phyloP scores from a whole-genome alignment of 2,797 vertebrate species.

The Cottoperca gobio region DNA sequence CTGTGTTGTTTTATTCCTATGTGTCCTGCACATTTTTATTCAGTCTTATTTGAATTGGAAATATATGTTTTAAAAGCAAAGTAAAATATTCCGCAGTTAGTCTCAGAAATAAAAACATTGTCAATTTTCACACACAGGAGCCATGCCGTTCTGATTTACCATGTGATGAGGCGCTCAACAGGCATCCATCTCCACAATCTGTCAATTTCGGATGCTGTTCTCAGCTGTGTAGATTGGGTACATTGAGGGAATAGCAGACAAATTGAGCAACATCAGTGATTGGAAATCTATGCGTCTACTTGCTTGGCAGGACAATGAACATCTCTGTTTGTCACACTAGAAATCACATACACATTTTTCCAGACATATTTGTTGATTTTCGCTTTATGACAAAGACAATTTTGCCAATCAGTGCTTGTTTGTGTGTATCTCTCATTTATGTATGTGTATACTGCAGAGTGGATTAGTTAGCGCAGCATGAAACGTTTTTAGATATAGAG shows the following conservation, averaged over 20 bases:
- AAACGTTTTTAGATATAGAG: slow-evolving; percentile 46
- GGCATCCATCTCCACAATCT: slow-evolving; percentile 47
- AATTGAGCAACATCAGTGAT: slow-evolving; percentile 70
- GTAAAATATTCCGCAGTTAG: neutral
- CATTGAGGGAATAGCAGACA: slow-evolving; percentile 67
- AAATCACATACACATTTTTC: slow-evolving; percentile 54
- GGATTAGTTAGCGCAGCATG: slow-evolving; percentile 28
- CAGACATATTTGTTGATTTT: slow-evolving; percentile 55
- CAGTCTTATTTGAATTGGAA: slow-evolving; percentile 4
- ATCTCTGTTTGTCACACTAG: slow-evolving; percentile 41
- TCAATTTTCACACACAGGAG: slow-evolving; percentile 3
- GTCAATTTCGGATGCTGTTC: slow-evolving; percentile 63
- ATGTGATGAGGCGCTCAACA: slow-evolving; percentile 40
- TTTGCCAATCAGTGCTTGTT: slow-evolving; percentile 40
- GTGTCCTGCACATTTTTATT: neutral
- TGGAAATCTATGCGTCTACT: slow-evolving; percentile 75
- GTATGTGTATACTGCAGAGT: slow-evolving; percentile 20
- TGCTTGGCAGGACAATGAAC: slow-evolving; percentile 70
- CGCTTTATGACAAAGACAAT: slow-evolving; percentile 33
- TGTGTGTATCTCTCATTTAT: slow-evolving; percentile 18
- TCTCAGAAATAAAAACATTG: slow-evolving; percentile 7
- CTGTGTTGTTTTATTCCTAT: slow-evolving; percentile 1
- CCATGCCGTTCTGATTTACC: slow-evolving; percentile 23
- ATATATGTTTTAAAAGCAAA: slow-evolving; percentile 1
- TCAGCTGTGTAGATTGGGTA: slow-evolving; percentile 56